Percentiles rank a stretch among this genome's conserved stretches.
Evolutionary conservation across 1,140 invertebrate species (phyloP).

Genomic region (Lepidostoma basale): DNA sequence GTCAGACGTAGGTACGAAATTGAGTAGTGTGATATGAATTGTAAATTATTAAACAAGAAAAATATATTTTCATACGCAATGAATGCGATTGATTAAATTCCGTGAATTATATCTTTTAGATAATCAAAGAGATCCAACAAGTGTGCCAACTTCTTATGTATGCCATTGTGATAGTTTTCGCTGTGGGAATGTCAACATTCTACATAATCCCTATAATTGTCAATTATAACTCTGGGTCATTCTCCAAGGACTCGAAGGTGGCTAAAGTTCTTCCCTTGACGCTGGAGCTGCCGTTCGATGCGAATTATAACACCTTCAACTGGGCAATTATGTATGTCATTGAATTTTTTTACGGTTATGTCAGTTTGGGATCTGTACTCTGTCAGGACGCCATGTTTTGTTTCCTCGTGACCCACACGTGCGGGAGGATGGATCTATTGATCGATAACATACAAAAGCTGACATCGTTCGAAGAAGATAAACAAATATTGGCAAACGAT

Average conservation of each 20-base stretch:
- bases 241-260: background rate
- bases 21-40: too few relatives aligned
- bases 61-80: too few relatives aligned
- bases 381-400: slow-evolving; percentile 13
- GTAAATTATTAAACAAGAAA: too few relatives aligned
- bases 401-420: slow-evolving; percentile 3
- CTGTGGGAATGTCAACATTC: background rate
- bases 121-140: background rate
- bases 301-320: background rate
- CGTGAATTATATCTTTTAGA: background rate
- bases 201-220: background rate
- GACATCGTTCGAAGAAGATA: background rate
- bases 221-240: slow-evolving; percentile 8
- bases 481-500: background rate
- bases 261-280: slow-evolving; percentile 13
- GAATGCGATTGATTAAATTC: too few relatives aligned
- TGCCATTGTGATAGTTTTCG: background rate
- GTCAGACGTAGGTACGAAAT: too few relatives aligned
- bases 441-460: background rate
- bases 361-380: slow-evolving; percentile 7
- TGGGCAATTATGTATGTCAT: slow-evolving; percentile 20
- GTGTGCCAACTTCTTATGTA: background rate
- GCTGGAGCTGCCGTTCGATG: slow-evolving; percentile 20
- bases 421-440: slow-evolving; percentile 16
- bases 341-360: slow-evolving; percentile 18